These are phyloP conservation scores for Gobiocypris rarus DNA, from an alignment of 2,113 vertebrate genomes.

Conservation along the genomic window DNA sequence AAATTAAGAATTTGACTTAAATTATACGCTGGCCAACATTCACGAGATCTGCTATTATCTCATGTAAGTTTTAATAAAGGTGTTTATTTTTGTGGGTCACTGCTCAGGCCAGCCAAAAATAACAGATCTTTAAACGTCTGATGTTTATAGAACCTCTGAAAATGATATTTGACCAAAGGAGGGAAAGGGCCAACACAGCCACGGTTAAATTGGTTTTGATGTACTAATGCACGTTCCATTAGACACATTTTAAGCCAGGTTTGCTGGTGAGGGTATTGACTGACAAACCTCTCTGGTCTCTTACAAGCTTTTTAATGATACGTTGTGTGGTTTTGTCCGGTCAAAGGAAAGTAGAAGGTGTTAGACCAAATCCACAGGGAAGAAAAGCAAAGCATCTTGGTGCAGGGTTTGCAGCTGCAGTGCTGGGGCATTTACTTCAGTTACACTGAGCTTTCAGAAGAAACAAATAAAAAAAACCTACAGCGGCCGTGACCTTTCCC, in stretches of 20 bases:
- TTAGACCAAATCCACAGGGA: neutral
- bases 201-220: neutral
- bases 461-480: slow-evolving; percentile 24
- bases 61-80: neutral
- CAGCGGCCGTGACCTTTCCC: neutral
- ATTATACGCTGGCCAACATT: neutral
- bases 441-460: slow-evolving; percentile 14
- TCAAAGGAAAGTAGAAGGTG: neutral
- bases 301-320: slow-evolving; percentile 19
- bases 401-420: neutral
- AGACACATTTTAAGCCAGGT: neutral
- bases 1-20: neutral
- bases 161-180: slow-evolving; percentile 19
- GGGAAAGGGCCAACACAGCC: neutral
- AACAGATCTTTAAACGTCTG: slow-evolving; percentile 1
- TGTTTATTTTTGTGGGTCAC: neutral
- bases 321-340: neutral
- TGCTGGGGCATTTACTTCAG: neutral
- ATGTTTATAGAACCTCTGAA: slow-evolving; percentile 25
- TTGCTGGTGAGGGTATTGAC: slow-evolving; percentile 2
- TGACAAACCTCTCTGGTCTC: slow-evolving; percentile 6
- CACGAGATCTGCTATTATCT: neutral
- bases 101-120: neutral
- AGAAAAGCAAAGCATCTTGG: neutral
- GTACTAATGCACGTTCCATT: slow-evolving; percentile 36